Percentiles rank a stretch among this genome's conserved stretches.
Conservation (phyloP, 2,113 vertebrate species). For the Pavo muticus region DNA sequence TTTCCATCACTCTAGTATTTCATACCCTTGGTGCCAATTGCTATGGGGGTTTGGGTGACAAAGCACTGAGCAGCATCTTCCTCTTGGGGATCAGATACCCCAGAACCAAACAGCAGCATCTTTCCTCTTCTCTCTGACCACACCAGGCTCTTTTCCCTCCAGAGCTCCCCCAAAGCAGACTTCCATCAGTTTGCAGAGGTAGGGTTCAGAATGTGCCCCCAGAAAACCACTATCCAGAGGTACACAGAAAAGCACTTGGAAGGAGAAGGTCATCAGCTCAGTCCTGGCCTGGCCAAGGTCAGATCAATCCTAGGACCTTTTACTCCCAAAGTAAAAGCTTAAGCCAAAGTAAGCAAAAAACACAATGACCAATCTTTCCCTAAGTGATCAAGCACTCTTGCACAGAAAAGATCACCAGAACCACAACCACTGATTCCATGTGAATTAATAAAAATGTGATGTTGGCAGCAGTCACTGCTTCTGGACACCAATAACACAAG, state of each 20-base stretch:
- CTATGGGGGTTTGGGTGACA: background rate
- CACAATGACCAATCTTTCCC: background rate
- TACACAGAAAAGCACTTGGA: background rate
- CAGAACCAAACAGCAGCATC: background rate
- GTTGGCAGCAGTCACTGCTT: background rate
- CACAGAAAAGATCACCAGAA: background rate
- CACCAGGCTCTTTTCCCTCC: background rate
- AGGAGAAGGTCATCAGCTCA: background rate
- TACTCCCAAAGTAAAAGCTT: background rate
- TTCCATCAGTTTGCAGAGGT: background rate
- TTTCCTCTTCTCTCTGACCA: background rate
- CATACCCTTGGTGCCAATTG: background rate
- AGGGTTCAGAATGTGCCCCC: background rate
- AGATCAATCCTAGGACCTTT: background rate
- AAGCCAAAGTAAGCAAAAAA: background rate
- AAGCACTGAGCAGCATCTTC: background rate
- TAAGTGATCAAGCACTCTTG: background rate
- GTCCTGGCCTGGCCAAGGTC: background rate
- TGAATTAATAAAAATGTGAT: fast-evolving
- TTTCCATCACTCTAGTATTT: background rate
- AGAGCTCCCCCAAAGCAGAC: background rate
- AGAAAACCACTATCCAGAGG: background rate
- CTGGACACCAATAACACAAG: fast-evolving
- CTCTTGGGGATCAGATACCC: background rate
- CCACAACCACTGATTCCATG: fast-evolving